Evolutionary conservation across 2,113 vertebrate genomes (phyloP).

Genomic region (Ceyx margarethae): DNA sequence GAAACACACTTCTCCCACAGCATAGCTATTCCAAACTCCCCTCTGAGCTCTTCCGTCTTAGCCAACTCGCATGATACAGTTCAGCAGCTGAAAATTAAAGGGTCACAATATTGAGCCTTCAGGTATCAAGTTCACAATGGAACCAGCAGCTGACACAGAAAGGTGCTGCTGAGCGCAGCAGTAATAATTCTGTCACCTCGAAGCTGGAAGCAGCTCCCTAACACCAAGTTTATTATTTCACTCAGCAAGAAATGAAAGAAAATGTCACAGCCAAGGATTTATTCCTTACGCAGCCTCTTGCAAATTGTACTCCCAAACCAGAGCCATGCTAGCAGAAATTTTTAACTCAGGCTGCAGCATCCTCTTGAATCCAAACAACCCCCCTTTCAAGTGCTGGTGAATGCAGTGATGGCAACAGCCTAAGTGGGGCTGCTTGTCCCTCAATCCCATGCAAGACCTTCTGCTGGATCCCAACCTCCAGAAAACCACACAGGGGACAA

Average conservation of each 20-base stretch:
- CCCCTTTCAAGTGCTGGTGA: background rate
- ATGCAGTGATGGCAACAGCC: background rate
- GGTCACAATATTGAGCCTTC: slow-evolving; percentile 66
- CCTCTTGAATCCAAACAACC: background rate
- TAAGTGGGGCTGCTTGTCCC: background rate
- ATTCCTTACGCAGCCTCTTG: slow-evolving; percentile 25
- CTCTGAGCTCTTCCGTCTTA: slow-evolving; percentile 40
- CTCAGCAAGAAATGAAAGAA: slow-evolving; percentile 46
- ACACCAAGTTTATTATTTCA: slow-evolving; percentile 55
- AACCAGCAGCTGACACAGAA: slow-evolving; percentile 50
- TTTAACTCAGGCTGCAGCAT: background rate
- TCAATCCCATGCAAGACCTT: background rate
- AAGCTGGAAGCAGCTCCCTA: slow-evolving; percentile 41
- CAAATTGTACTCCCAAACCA: background rate
- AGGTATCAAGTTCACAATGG: slow-evolving; percentile 54
- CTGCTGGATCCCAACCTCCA: background rate
- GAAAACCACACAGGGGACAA: background rate
- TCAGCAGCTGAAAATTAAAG: slow-evolving; percentile 65
- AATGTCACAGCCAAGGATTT: slow-evolving; percentile 26
- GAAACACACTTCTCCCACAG: slow-evolving; percentile 18
- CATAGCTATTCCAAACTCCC: background rate
- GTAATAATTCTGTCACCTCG: slow-evolving; percentile 29
- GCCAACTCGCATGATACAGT: background rate
- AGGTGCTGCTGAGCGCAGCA: background rate
- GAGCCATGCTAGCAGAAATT: background rate